phyloP scores from a whole-genome alignment of 2,888 invertebrate genomes.

The Amblyteles armatorius region DNA sequence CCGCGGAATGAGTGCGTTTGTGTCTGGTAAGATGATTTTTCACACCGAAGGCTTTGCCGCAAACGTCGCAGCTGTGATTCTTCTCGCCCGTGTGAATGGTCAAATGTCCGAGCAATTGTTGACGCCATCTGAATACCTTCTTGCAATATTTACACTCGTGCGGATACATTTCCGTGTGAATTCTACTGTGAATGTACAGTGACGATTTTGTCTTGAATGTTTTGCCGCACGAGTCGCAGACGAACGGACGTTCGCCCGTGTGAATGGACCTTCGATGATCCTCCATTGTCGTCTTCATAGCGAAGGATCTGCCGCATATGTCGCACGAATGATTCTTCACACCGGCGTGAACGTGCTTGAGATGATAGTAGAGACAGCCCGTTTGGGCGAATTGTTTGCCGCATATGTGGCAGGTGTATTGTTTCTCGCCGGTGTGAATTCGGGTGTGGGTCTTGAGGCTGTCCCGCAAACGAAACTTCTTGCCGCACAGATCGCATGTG shows the following conservation, averaged over 20 bases:
- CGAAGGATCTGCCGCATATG: conserved; percentile 85
- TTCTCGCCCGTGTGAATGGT: conserved; percentile 85
- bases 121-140: conserved; percentile 85
- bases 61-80: conserved; percentile 85
- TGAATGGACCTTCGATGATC: conserved; percentile 85
- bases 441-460: conserved; percentile 73
- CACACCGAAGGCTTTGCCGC: conserved; percentile 86
- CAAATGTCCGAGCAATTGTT: conserved; percentile 85
- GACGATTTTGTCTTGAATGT: conserved; percentile 85
- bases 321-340: conserved; percentile 85
- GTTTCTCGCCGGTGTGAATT: conserved; percentile 75
- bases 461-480: conserved; percentile 71
- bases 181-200: conserved; percentile 85
- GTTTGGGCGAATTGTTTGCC: conserved; percentile 85
- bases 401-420: conserved; percentile 85
- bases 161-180: conserved; percentile 77
- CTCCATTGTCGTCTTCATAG: conserved; percentile 84
- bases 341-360: conserved; percentile 85
- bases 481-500: conserved; percentile 73
- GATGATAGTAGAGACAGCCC: conserved; percentile 86
- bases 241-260: conserved; percentile 83
- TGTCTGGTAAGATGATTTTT: conserved; percentile 86
- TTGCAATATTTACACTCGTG: conserved; percentile 80
- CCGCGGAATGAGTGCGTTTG: conserved; percentile 85
- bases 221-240: conserved; percentile 85